Evolutionary conservation across 2,888 invertebrate genomes (phyloP).

Genomic region (Lordiphosa andalusiaca): DNA sequence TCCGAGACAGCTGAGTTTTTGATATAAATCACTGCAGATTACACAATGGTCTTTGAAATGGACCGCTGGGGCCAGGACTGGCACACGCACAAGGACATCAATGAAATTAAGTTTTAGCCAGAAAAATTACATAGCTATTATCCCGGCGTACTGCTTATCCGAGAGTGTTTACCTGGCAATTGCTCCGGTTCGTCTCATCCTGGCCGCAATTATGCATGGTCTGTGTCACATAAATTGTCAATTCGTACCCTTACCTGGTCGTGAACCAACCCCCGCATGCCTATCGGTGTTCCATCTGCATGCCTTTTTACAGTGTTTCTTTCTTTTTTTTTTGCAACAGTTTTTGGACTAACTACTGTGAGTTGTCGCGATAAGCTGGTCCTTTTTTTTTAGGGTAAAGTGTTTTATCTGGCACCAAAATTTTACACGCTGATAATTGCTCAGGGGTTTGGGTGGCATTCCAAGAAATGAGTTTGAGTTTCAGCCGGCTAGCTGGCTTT

Average conservation of each 20-base stretch:
- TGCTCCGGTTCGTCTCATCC: conserved; percentile 18
- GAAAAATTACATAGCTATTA: conserved; percentile 74
- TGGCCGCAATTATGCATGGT: conserved; percentile 65
- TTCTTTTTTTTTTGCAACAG: conserved; percentile 60
- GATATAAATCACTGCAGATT: conserved; percentile 56
- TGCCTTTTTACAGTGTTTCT: conserved; percentile 17
- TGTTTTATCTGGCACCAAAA: conserved; percentile 71
- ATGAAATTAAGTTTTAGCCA: conserved; percentile 55
- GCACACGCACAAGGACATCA: conserved; percentile 49
- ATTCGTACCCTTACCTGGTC: conserved; percentile 42
- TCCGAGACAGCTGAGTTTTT: conserved; percentile 55
- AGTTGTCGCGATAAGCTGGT: conserved; percentile 34
- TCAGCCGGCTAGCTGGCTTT: no score
- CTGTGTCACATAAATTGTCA: conserved; percentile 67
- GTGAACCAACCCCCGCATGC: not conserved
- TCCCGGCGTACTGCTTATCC: conserved; percentile 8
- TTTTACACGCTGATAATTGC: conserved; percentile 67
- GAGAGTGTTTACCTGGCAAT: conserved; percentile 18
- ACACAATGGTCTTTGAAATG: conserved; percentile 55
- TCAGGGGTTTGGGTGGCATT: conserved; percentile 58
- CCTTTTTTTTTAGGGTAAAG: conserved; percentile 37
- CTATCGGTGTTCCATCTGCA: conserved; percentile 1
- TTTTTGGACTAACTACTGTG: conserved; percentile 50
- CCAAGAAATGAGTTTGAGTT: conserved; percentile 19
- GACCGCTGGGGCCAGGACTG: conserved; percentile 35